These are phyloP conservation scores for Tachycineta bicolor DNA, from an alignment of 2,113 vertebrate genomes.

Conservation along the genomic window DNA sequence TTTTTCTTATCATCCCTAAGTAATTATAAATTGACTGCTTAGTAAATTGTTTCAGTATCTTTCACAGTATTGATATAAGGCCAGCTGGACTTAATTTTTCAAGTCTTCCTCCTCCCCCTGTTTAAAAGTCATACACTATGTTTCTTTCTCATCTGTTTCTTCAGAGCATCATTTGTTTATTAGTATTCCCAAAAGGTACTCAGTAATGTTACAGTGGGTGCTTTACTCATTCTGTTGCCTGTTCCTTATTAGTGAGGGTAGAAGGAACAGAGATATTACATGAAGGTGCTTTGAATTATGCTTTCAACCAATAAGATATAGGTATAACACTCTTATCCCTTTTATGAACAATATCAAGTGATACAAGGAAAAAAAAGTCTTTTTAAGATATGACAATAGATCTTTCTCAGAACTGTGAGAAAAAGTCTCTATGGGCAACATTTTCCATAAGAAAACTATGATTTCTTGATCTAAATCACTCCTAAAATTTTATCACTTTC, in stretches of 20 bases:
- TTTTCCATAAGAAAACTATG: neutral
- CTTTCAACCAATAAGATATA: neutral
- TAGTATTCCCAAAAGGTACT: neutral
- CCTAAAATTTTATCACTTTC: neutral
- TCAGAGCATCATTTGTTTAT: neutral
- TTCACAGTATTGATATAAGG: conserved; percentile 32
- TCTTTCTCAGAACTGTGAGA: neutral
- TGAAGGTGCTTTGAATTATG: neutral
- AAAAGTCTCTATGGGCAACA: neutral
- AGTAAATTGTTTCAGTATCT: conserved; percentile 44
- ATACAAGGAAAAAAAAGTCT: neutral
- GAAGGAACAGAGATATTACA: neutral
- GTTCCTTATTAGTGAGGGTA: neutral
- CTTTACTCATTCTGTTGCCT: neutral
- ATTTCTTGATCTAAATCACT: neutral
- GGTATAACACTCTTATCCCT: neutral
- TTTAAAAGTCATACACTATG: neutral
- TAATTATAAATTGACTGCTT: conserved; percentile 40
- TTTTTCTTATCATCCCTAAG: conserved; percentile 44
- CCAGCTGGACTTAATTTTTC: conserved; percentile 49
- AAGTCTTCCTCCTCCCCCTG: neutral
- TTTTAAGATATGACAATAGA: neutral
- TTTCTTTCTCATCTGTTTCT: neutral
- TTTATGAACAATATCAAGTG: neutral
- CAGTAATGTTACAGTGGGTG: neutral